Conservation (phyloP, 2,113 vertebrate species). For the western clawed frog (Xenopus tropicalis) region DNA sequence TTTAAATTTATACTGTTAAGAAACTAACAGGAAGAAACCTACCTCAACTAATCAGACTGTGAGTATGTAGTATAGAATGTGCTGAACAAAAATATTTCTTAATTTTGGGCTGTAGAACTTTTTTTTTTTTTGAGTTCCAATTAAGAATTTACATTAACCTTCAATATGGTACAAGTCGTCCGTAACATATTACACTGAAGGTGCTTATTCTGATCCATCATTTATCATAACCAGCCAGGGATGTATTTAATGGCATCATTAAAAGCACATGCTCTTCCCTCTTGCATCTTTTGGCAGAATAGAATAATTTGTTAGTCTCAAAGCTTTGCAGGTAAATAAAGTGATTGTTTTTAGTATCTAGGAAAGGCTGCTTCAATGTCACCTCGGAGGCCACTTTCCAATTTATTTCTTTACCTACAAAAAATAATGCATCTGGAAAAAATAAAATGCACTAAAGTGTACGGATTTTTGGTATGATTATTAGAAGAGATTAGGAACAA, state of each 20-base stretch:
- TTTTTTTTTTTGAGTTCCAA: background rate
- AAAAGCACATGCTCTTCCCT: background rate
- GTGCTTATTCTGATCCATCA: background rate
- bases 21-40: too few relatives aligned
- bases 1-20: too few relatives aligned
- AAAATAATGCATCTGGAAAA: too few relatives aligned
- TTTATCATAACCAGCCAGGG: constrained; percentile 6
- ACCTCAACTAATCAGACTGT: too few relatives aligned
- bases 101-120: background rate
- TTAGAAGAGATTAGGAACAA: too few relatives aligned
- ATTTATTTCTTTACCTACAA: too few relatives aligned
- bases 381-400: too few relatives aligned
- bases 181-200: background rate
- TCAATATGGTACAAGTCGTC: constrained; percentile 3
- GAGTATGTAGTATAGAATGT: too few relatives aligned
- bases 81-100: background rate
- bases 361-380: background rate
- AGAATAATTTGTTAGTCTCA: background rate
- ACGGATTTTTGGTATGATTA: too few relatives aligned
- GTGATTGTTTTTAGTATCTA: background rate
- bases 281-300: background rate
- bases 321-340: background rate
- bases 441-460: too few relatives aligned
- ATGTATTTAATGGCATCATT: constrained; percentile 3
- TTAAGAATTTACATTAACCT: constrained; percentile 12